These are phyloP conservation scores for Dissostichus mawsoni DNA, from an alignment of 2,113 vertebrate genomes.

Conservation along the genomic window DNA sequence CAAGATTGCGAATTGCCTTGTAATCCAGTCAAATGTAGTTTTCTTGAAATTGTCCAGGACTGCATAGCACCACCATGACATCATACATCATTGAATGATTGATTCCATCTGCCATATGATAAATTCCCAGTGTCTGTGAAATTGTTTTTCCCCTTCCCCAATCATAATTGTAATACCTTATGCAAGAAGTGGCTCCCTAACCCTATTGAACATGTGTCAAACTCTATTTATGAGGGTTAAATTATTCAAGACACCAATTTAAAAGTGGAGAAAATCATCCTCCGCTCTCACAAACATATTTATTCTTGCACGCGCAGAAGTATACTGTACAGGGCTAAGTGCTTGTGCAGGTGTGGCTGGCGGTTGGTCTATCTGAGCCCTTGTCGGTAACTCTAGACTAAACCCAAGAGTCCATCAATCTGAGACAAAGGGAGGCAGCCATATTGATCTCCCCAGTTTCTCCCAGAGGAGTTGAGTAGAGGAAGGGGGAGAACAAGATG, in stretches of 20 bases:
- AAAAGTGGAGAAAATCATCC: slow-evolving; percentile 37
- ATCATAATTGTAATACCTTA: slow-evolving; percentile 52
- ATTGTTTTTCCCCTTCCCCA: slow-evolving; percentile 6
- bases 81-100: slow-evolving; percentile 52
- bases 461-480: slow-evolving; percentile 66
- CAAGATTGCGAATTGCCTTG: slow-evolving; percentile 5
- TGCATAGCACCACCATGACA: slow-evolving; percentile 67
- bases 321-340: slow-evolving; percentile 47
- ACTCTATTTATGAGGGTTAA: slow-evolving; percentile 65
- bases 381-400: slow-evolving; percentile 77
- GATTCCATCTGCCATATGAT: slow-evolving; percentile 52
- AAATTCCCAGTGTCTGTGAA: slow-evolving; percentile 16
- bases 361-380: slow-evolving; percentile 52
- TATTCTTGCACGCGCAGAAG: slow-evolving; percentile 20
- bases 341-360: slow-evolving; percentile 59
- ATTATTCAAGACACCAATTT: slow-evolving; percentile 73
- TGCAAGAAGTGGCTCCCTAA: slow-evolving; percentile 48
- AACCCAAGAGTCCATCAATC: slow-evolving; percentile 73
- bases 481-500: slow-evolving; percentile 64
- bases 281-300: not conserved
- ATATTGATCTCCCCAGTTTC: slow-evolving; percentile 75
- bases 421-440: slow-evolving; percentile 65
- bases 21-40: slow-evolving; percentile 16
- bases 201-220: slow-evolving; percentile 60
- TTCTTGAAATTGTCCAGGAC: slow-evolving; percentile 54